Evolutionary conservation across 2,113 vertebrate species (phyloP).

Genomic region (Sprattus sprattus): DNA sequence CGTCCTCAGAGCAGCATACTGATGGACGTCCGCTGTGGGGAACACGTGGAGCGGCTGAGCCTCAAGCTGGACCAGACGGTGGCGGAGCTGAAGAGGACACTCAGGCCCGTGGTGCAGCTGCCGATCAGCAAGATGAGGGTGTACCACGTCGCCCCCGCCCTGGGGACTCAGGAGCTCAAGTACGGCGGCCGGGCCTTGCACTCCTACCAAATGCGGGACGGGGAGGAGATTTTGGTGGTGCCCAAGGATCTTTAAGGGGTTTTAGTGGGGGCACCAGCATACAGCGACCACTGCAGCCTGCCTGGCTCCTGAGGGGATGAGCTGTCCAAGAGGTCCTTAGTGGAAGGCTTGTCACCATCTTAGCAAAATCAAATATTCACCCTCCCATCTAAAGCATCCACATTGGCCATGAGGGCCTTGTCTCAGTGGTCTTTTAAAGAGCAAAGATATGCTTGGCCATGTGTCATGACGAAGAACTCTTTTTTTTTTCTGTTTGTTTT

Average conservation of each 20-base stretch:
- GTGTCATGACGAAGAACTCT: slow-evolving; percentile 8
- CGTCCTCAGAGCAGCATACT: slow-evolving; percentile 80
- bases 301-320: not conserved
- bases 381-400: not conserved
- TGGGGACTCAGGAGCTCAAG: slow-evolving; percentile 91
- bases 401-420: not conserved
- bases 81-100: slow-evolving; percentile 87
- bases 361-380: not conserved
- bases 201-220: slow-evolving; percentile 90
- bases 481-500: not conserved
- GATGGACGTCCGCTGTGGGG: slow-evolving; percentile 89
- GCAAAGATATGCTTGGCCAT: not conserved
- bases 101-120: slow-evolving; percentile 83
- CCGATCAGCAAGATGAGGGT: slow-evolving; percentile 85
- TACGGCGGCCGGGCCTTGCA: slow-evolving; percentile 85
- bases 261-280: not conserved
- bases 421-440: not conserved
- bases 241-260: slow-evolving; percentile 79
- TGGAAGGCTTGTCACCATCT: not conserved
- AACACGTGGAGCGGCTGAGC: slow-evolving; percentile 81
- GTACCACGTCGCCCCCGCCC: slow-evolving; percentile 84
- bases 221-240: slow-evolving; percentile 91
- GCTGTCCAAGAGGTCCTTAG: not conserved
- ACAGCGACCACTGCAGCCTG: not conserved
- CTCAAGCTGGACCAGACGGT: slow-evolving; percentile 93